These are phyloP conservation scores for Mesoclemmys tuberculata DNA, from an alignment of 2,113 vertebrate genomes.

Conservation along the genomic window DNA sequence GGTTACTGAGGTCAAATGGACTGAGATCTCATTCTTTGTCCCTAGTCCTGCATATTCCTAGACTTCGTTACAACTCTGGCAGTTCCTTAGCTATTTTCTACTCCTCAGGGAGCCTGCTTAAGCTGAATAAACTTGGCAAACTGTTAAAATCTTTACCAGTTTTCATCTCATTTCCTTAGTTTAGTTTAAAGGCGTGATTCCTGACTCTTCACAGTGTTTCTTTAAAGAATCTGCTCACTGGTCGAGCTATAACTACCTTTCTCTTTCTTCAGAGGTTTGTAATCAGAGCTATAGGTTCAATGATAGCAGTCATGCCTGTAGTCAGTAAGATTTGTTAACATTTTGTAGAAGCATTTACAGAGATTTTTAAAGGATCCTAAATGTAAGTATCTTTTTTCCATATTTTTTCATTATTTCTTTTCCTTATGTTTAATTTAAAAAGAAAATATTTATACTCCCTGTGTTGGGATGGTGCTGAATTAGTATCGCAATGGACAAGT, in stretches of 20 bases:
- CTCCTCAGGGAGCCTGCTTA: background rate
- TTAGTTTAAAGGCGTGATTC: background rate
- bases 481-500: too few relatives aligned
- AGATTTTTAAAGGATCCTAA: slow-evolving; percentile 11
- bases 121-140: background rate
- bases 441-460: background rate
- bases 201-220: background rate
- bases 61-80: accelerated
- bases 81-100: background rate
- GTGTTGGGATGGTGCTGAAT: too few relatives aligned
- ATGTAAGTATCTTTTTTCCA: background rate
- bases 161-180: background rate
- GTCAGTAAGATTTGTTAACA: background rate
- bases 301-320: slow-evolving; percentile 1
- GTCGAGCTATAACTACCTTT: background rate
- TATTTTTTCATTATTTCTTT: background rate
- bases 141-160: background rate
- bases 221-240: background rate
- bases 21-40: background rate
- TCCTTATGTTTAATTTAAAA: background rate
- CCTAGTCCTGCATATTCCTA: background rate
- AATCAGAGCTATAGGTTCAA: background rate
- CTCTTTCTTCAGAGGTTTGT: background rate
- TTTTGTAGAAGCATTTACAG: background rate
- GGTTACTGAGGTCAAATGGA: background rate